These are phyloP conservation scores for Scolopax bukidnonensis DNA, from an alignment of 2,797 vertebrate genomes.

Conservation along the genomic window DNA sequence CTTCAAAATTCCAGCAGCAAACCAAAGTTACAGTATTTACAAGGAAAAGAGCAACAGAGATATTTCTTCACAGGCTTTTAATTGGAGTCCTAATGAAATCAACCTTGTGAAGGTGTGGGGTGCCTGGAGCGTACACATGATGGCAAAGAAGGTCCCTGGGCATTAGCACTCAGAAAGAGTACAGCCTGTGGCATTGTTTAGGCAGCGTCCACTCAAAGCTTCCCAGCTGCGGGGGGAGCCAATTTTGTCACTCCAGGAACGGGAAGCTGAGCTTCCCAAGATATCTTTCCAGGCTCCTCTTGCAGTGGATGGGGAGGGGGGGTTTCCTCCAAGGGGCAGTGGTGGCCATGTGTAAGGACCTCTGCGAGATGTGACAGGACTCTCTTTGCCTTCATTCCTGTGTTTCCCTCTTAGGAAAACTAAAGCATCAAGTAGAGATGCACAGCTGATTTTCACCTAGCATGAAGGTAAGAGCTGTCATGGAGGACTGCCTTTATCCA, in stretches of 20 bases:
- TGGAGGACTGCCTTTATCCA: not conserved
- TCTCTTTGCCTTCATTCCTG: not conserved
- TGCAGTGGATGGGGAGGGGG: not conserved
- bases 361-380: not conserved
- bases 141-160: not conserved
- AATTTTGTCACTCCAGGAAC: not conserved
- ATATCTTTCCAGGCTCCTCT: not conserved
- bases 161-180: not conserved
- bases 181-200: not conserved
- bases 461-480: not conserved
- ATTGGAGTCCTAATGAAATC: slow-evolving; percentile 26
- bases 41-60: slow-evolving; percentile 4
- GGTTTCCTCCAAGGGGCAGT: not conserved
- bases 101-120: not conserved
- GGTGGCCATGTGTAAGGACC: fast-evolving
- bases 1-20: slow-evolving; percentile 1
- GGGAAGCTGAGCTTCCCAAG: not conserved
- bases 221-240: not conserved
- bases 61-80: not conserved
- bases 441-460: not conserved
- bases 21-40: not conserved
- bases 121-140: not conserved
- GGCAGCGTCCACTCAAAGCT: not conserved
- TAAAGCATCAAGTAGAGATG: fast-evolving
- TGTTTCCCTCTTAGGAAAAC: not conserved